Conservation (phyloP, 2,888 invertebrate species). For the Alcis repandata region DNA sequence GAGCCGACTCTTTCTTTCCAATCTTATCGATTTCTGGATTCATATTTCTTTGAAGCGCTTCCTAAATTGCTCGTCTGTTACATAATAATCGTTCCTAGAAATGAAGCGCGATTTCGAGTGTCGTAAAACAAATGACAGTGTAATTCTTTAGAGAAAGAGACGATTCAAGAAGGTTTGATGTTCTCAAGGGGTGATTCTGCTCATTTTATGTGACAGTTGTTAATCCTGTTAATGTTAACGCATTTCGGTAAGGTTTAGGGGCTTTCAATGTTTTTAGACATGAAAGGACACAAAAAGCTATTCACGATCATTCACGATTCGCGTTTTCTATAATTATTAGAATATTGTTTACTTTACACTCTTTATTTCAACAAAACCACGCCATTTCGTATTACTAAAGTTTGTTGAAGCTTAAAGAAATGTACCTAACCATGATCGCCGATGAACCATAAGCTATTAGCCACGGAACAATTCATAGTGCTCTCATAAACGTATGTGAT, state of each 20-base stretch:
- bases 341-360: not conserved
- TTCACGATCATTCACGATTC: too few relatives aligned
- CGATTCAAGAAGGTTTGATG: slow-evolving; percentile 2
- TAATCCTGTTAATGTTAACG: slow-evolving; percentile 9
- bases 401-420: too few relatives aligned
- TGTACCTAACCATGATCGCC: too few relatives aligned
- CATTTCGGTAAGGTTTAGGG: not conserved
- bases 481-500: too few relatives aligned
- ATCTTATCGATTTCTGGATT: not conserved
- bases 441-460: too few relatives aligned
- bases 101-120: slow-evolving; percentile 14
- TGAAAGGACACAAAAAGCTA: not conserved
- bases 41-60: slow-evolving; percentile 12
- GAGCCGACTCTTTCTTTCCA: not conserved
- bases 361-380: too few relatives aligned
- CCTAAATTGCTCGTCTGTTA: slow-evolving; percentile 10
- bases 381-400: too few relatives aligned
- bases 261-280: not conserved
- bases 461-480: too few relatives aligned
- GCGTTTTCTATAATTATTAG: not conserved
- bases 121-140: slow-evolving; percentile 38
- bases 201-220: slow-evolving; percentile 7
- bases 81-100: slow-evolving; percentile 5
- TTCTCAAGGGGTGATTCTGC: not conserved
- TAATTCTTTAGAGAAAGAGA: slow-evolving; percentile 37